Conservation (phyloP, 2,797 vertebrate genomes). For the Pachyuromys duprasi region DNA sequence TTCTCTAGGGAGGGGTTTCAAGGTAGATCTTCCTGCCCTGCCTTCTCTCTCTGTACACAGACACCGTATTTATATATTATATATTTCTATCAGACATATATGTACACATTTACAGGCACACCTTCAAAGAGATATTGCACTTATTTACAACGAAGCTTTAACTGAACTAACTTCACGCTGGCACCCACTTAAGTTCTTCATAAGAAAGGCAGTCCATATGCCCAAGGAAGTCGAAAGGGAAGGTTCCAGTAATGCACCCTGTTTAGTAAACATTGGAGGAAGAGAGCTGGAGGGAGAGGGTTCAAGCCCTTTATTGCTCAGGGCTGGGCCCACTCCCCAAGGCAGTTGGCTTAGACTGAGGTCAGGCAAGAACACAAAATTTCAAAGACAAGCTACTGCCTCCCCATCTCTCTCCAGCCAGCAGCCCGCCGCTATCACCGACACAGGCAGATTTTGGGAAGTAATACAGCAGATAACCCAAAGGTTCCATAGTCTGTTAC, state of each 20-base stretch:
- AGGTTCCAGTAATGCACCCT: conserved; percentile 78
- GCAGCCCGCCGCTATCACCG: accelerated
- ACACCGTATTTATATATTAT: conserved; percentile 83
- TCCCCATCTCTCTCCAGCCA: not conserved
- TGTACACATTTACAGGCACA: conserved; percentile 90
- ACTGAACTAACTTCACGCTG: conserved; percentile 81
- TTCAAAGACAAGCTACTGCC: not conserved
- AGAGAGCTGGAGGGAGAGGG: not conserved
- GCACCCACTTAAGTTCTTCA: conserved; percentile 84
- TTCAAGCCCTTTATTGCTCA: not conserved
- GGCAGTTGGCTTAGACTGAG: not conserved
- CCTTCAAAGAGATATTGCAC: conserved; percentile 89
- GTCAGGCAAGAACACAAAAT: not conserved
- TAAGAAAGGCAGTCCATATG: conserved; percentile 81
- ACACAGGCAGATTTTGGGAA: not conserved
- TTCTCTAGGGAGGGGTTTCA: conserved; percentile 71
- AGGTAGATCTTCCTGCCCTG: conserved; percentile 76
- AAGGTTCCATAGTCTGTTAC: not conserved
- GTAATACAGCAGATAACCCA: not conserved
- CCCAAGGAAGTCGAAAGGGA: conserved; percentile 57
- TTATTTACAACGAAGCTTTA: conserved; percentile 86
- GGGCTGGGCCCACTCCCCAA: not conserved
- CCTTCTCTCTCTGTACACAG: conserved; percentile 82
- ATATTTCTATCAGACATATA: conserved; percentile 86
- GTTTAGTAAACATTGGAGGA: conserved; percentile 65